Base-by-base conservation (phyloP, 2,888 invertebrate genomes). In the Pemphredon lugubris region DNA sequence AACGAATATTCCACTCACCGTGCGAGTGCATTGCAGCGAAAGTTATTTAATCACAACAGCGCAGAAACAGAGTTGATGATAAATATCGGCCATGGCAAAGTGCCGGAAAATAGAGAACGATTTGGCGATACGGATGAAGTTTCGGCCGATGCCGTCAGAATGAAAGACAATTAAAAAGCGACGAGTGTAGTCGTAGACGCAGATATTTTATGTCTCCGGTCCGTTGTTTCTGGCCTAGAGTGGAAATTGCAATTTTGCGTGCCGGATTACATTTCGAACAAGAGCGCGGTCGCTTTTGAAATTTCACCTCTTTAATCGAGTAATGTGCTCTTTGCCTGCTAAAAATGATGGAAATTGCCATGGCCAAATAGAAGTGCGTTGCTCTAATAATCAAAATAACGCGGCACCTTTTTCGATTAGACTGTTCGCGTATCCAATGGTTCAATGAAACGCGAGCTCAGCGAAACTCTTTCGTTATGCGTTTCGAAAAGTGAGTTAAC, bases 211-310 rank as follows among this genome's bases (percentile, higher is more conserved):
- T 54, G 69, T 64, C 58, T 61, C 34, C 50, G 54, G 54, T 26
- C 51, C 47, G 44, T 66, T 66, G 60, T 61, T 66, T 20, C 58
- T 50, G 26, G 53, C 65, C 39, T 37, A n/a, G 55, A 6, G 13
- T 32, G 55, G 64, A 64, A 61, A 79, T 77, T 67, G 59, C 65
- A 73, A 77, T 77, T 81, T 79, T 74, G 77, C 63, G 71, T 54
- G 48, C 39, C 59, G 70, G 69, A 77, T 83, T 79, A 75, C 71
- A 55, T 26, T 67, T 7, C 34, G 39, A 48, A 47, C 55, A 47
- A 30, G 59, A 45, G 58, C 50, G 57, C 16, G 45, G 34, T 26
- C 42, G 42, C 48, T 68, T 66, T 58, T 44, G 30, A 50, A 48
- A 26, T 53, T 60, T 64, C 63, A 34, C 16, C 37, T 45, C 34